Evolutionary conservation across 2,113 vertebrate genomes (phyloP), one percentile per base, ranked within the genome.

Genomic region (Tamias sibiricus): DNA sequence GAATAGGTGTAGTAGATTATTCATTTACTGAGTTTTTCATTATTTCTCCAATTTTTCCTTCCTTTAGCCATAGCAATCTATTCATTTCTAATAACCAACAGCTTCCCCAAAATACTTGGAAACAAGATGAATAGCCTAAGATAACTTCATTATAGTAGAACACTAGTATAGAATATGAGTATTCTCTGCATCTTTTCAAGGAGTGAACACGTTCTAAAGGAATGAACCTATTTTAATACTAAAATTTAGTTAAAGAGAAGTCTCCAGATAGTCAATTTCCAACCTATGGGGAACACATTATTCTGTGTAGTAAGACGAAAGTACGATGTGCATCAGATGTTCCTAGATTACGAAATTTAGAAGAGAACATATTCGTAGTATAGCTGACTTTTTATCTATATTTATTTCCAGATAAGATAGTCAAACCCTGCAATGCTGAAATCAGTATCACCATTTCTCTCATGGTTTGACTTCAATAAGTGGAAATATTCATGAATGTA

Each of bases 291-390:
- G 57, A 68, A 86, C 49, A 71, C 19, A 74, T 64, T 91, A 42
- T 81, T 88, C 16, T 85, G 20, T 47, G 69, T 28, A 59, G 32
- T n/a, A 84, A 62, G 30, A 80, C 57, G 96, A 68, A 95, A 81
- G 64, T 12, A 74, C 6, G 4, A 77, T 40, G 1, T 64, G 75
- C 83, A 83, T n/a, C 22, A 69, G 47, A 40, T 80, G 22, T 74
- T 88, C 52, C 69, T n/a, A 86, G 19, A 74, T 62, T 64, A 42
- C 90, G 42, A 89, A 91, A 94, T 93, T 85, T 82, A 52, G 8
- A 90, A 64, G 14, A 81, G 24, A 92, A 57, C 9, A 47, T 52
- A 95, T 52, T 88, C 44, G 32, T 80, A 76, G 26, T 49, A 6
- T 12, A 92, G 30, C 10, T 47, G 30, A 17, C 1, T 96, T 79